These are phyloP conservation scores for Cololabis saira DNA, from an alignment of 2,113 vertebrate genomes.

Conservation along the genomic window DNA sequence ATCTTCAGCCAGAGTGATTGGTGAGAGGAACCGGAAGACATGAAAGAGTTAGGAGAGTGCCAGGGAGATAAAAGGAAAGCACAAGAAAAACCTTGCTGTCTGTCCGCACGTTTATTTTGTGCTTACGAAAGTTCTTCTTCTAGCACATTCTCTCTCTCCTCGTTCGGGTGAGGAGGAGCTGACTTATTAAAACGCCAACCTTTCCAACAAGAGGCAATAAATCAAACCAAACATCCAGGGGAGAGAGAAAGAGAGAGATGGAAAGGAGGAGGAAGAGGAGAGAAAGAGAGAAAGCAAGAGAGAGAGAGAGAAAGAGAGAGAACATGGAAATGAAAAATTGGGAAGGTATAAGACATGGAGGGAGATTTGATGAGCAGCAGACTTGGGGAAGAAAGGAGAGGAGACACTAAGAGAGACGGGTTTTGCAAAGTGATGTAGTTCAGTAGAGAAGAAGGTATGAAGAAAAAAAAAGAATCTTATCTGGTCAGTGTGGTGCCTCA, in stretches of 20 bases:
- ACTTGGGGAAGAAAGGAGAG: slow-evolving; percentile 60
- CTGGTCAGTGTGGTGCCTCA: slow-evolving; percentile 26
- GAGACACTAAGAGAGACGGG: slow-evolving; percentile 43
- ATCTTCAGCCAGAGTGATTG: slow-evolving; percentile 49
- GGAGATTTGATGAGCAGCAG: slow-evolving; percentile 69
- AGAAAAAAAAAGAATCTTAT: slow-evolving; percentile 56
- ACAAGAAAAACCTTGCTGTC: slow-evolving; percentile 49
- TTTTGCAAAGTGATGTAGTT: slow-evolving; percentile 61
- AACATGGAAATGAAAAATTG: slow-evolving; percentile 69
- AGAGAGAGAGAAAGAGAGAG: slow-evolving; percentile 48
- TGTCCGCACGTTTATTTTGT: slow-evolving; percentile 78
- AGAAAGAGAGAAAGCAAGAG: slow-evolving; percentile 51
- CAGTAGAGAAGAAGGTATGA: slow-evolving; percentile 47
- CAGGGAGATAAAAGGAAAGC: slow-evolving; percentile 62
- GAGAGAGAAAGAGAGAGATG: slow-evolving; percentile 34
- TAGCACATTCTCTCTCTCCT: slow-evolving; percentile 46
- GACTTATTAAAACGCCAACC: slow-evolving; percentile 86
- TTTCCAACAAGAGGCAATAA: slow-evolving; percentile 84
- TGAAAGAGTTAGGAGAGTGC: slow-evolving; percentile 67
- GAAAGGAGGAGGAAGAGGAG: slow-evolving; percentile 44
- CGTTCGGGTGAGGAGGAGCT: slow-evolving; percentile 76
- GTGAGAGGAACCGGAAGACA: slow-evolving; percentile 61
- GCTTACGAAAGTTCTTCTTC: slow-evolving; percentile 79
- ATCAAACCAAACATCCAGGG: slow-evolving; percentile 83
- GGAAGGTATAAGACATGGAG: slow-evolving; percentile 60